Evolutionary conservation across 2,888 invertebrate genomes (phyloP).

Genomic region (Tenthredo notha): DNA sequence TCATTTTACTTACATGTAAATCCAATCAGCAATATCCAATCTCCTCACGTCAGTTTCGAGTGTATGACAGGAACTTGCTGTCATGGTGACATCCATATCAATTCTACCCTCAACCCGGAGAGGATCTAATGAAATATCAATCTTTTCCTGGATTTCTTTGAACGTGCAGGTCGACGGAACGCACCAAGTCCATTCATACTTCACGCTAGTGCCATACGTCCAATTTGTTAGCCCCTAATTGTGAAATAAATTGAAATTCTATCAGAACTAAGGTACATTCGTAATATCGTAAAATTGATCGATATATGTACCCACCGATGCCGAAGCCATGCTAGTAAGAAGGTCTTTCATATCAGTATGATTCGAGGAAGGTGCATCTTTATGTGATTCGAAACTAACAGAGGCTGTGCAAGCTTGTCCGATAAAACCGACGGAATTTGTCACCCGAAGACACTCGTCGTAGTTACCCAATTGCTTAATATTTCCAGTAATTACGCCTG

Average conservation of each 20-base stretch:
- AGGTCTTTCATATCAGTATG: slow-evolving; percentile 66
- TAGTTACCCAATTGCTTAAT: slow-evolving; percentile 87
- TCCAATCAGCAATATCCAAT: slow-evolving; percentile 67
- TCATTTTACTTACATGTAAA: slow-evolving; percentile 69
- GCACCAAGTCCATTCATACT: slow-evolving; percentile 73
- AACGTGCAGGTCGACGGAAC: slow-evolving; percentile 72
- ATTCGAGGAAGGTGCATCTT: slow-evolving; percentile 34
- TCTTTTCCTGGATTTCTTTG: slow-evolving; percentile 66
- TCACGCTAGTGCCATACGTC: slow-evolving; percentile 51
- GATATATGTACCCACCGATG: slow-evolving; percentile 66
- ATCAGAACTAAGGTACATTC: background rate
- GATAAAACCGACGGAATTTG: slow-evolving; percentile 78
- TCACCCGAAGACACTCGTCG: slow-evolving; percentile 84
- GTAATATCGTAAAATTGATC: background rate
- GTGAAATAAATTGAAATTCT: background rate
- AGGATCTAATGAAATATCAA: slow-evolving; percentile 67
- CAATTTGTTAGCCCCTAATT: slow-evolving; percentile 28
- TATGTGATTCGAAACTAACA: slow-evolving; percentile 74
- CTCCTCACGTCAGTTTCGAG: slow-evolving; percentile 58
- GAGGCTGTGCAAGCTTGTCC: slow-evolving; percentile 86
- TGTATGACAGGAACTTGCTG: slow-evolving; percentile 67
- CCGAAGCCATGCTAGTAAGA: slow-evolving; percentile 64
- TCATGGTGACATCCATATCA: slow-evolving; percentile 66
- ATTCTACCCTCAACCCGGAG: slow-evolving; percentile 67
- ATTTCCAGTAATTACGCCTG: slow-evolving; percentile 85